A percentile compares a stretch with the other conserved stretches of the same genome.
Evolutionary conservation across 2,797 vertebrate genomes (phyloP).

Genomic region (Sternarchorhynchus goeldii): DNA sequence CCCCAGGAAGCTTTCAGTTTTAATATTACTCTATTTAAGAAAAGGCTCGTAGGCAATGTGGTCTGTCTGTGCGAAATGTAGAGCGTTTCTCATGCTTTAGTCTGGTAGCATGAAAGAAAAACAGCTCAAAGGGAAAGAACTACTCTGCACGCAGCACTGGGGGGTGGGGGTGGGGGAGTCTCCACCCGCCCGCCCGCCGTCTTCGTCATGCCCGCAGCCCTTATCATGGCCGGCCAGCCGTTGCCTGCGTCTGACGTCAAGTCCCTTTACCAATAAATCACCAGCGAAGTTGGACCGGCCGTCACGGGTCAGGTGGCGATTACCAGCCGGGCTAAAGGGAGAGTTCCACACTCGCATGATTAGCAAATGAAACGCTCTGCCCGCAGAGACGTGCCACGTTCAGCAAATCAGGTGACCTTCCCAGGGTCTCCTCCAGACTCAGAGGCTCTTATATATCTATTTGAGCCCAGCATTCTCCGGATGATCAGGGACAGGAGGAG

Average conservation of each 20-base stretch:
- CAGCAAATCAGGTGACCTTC: slow-evolving; percentile 8
- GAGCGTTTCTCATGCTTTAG: no score
- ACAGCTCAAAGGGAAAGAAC: no score
- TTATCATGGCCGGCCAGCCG: slow-evolving; percentile 45
- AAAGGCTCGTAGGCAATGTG: background rate
- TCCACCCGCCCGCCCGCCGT: background rate
- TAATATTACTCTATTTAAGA: background rate
- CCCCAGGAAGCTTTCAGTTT: no score
- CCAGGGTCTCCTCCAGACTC: background rate
- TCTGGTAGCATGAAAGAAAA: no score
- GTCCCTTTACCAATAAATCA: slow-evolving; percentile 47
- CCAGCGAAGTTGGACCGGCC: slow-evolving; percentile 15
- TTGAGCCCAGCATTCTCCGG: background rate
- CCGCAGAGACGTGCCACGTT: background rate
- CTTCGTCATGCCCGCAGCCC: slow-evolving; percentile 46
- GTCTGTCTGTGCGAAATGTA: no score
- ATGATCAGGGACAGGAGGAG: no score
- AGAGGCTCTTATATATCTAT: background rate
- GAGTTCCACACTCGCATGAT: background rate
- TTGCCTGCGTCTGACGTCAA: slow-evolving; percentile 40
- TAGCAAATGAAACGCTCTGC: background rate
- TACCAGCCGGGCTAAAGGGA: slow-evolving; percentile 20
- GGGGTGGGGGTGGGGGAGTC: no score
- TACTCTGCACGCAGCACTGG: no score
- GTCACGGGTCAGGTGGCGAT: slow-evolving; percentile 34